A percentile compares a stretch with the other conserved stretches of the same genome.
phyloP scores from a whole-genome alignment of 2,113 vertebrate species.

The Engraulis encrasicolus region DNA sequence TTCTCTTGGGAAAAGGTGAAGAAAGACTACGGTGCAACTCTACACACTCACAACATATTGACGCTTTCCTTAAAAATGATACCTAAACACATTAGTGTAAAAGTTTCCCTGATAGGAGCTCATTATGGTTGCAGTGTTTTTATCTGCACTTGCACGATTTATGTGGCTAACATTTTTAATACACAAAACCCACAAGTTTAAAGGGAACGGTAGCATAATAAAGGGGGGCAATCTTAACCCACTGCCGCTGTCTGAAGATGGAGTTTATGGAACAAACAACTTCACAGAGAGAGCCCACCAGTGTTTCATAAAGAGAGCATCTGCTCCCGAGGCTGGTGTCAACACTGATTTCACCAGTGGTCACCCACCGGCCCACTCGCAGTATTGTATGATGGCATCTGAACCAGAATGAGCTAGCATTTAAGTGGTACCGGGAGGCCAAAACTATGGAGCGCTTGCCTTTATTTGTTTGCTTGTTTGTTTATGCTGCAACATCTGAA shows the following conservation, averaged over 20 bases:
- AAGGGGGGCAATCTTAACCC: neutral
- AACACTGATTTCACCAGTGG: neutral
- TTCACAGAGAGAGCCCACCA: neutral
- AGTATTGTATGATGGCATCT: neutral
- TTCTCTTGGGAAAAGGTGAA: neutral
- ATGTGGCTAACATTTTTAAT: no score
- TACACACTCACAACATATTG: no score
- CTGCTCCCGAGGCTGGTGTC: neutral
- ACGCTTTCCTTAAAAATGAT: no score
- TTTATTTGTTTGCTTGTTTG: neutral
- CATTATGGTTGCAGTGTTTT: no score
- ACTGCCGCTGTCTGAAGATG: neutral
- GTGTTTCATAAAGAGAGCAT: neutral
- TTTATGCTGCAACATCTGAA: neutral
- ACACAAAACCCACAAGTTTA: no score
- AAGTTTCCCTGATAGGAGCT: no score
- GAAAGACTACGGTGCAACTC: no score
- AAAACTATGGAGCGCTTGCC: neutral
- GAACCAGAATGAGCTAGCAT: neutral
- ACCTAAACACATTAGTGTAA: no score
- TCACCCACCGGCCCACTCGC: neutral
- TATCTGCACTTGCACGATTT: no score
- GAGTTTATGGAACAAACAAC: neutral
- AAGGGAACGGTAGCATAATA: neutral
- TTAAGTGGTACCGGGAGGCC: neutral